phyloP scores from a whole-genome alignment of 2,888 invertebrate species.

The Drosophila testacea region DNA sequence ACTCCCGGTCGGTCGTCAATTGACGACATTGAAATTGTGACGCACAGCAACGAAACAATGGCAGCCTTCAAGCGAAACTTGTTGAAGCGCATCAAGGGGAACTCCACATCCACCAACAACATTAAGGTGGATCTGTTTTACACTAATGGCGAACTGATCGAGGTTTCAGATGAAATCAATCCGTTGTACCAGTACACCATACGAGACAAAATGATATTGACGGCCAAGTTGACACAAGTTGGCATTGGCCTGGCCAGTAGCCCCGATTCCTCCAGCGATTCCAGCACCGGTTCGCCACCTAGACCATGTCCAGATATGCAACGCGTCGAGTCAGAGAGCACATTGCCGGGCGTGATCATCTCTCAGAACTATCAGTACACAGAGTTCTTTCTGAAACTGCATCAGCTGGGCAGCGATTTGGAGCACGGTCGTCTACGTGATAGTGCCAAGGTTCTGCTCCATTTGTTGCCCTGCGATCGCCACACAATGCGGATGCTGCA shows the following conservation, averaged over 20 bases:
- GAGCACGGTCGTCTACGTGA: constrained; percentile 93
- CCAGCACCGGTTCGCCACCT: constrained; percentile 96
- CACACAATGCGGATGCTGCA: constrained; percentile 85
- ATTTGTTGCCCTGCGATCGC: constrained; percentile 85
- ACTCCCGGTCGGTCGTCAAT: constrained; percentile 94
- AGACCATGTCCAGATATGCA: constrained; percentile 91
- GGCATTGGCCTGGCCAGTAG: constrained; percentile 91
- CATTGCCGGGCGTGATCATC: constrained; percentile 96
- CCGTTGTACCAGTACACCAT: constrained; percentile 94
- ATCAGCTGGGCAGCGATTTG: constrained; percentile 94
- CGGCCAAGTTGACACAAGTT: constrained; percentile 91
- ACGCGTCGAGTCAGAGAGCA: constrained; percentile 93
- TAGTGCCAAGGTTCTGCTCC: constrained; percentile 86
- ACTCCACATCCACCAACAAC: constrained; percentile 88
- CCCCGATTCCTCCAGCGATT: constrained; percentile 97
- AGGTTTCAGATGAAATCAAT: constrained; percentile 94
- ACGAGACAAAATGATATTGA: constrained; percentile 90
- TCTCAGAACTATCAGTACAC: constrained; percentile 92
- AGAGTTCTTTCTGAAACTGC: constrained; percentile 93
- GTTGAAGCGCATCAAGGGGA: constrained; percentile 86
- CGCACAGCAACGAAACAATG: constrained; percentile 97
- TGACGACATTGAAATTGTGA: constrained; percentile 96
- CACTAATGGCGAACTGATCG: constrained; percentile 94
- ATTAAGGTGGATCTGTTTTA: constrained; percentile 95
- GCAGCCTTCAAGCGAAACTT: constrained; percentile 93